Evolutionary conservation across 2,888 invertebrate species (phyloP).

Genomic region (Tipula confusa): DNA sequence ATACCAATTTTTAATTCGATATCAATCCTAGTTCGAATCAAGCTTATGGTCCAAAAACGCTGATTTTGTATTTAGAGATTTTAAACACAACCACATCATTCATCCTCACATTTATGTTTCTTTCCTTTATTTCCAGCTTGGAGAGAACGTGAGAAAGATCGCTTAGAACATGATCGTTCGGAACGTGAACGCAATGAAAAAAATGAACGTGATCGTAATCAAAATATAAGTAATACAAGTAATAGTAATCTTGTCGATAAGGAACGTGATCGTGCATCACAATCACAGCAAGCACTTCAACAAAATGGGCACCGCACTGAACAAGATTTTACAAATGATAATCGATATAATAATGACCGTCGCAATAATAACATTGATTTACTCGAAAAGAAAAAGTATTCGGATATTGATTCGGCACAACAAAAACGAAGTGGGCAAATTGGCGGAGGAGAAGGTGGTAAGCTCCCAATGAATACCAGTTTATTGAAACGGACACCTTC

Average conservation of each 20-base stretch:
- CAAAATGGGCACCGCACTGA: constrained; percentile 62
- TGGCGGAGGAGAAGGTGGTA: no score
- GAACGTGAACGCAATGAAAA: constrained; percentile 38
- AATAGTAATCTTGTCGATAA: constrained; percentile 34
- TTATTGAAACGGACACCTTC: constrained; percentile 49
- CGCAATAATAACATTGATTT: background rate
- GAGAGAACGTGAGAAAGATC: constrained; percentile 37
- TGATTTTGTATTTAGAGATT: background rate
- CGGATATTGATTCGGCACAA: background rate
- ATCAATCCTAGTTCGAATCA: no score
- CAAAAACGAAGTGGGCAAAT: background rate
- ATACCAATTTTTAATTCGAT: no score
- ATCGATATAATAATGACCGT: constrained; percentile 76
- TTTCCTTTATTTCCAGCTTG: constrained; percentile 21
- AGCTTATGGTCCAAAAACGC: no score
- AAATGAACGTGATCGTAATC: constrained; percentile 38
- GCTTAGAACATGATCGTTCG: constrained; percentile 36
- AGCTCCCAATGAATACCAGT: background rate
- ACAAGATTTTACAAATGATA: constrained; percentile 76
- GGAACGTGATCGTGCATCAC: constrained; percentile 21
- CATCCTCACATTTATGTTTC: background rate
- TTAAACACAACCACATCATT: background rate
- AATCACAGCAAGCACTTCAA: constrained; percentile 37
- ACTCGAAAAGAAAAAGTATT: background rate
- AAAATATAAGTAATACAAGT: constrained; percentile 38